These are phyloP conservation scores for Scyliorhinus canicula DNA, from an alignment of 2,797 vertebrate genomes.

Conservation along the genomic window DNA sequence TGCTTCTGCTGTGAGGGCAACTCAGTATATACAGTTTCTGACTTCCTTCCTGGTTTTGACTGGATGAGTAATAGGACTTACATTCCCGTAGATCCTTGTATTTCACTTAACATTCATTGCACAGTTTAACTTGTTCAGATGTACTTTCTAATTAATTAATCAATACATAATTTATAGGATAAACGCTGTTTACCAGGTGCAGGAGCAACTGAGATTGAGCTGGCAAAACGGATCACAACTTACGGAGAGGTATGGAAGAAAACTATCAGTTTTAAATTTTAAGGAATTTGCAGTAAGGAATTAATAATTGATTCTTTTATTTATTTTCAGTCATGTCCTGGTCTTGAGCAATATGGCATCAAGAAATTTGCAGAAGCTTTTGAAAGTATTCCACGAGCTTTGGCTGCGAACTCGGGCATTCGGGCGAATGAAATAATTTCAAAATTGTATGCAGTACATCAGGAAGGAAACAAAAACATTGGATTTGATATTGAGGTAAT, in stretches of 20 bases:
- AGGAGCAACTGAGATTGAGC: constrained; percentile 90
- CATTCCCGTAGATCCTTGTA: neutral
- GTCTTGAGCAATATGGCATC: constrained; percentile 93
- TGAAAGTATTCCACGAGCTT: constrained; percentile 78
- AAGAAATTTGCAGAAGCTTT: constrained; percentile 96
- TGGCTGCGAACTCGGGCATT: constrained; percentile 93
- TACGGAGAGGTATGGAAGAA: constrained; percentile 78
- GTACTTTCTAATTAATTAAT: constrained; percentile 33
- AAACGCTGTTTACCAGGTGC: constrained; percentile 86
- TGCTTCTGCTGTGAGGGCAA: neutral
- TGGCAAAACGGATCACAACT: constrained; percentile 86
- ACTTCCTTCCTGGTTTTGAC: neutral
- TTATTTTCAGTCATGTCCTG: constrained; percentile 76
- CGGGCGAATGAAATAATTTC: constrained; percentile 91
- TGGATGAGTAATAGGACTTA: neutral
- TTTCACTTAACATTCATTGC: neutral
- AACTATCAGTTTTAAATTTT: neutral
- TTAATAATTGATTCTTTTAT: constrained; percentile 37
- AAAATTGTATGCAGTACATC: constrained; percentile 86
- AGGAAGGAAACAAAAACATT: constrained; percentile 88
- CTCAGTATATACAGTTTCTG: neutral
- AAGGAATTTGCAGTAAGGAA: neutral
- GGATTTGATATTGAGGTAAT: constrained; percentile 94
- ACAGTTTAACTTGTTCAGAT: neutral
- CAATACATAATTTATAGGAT: constrained; percentile 62